These are phyloP conservation scores for Telmatochromis bifrenatus DNA, from an alignment of 2,113 vertebrate genomes.

Conservation along the genomic window DNA sequence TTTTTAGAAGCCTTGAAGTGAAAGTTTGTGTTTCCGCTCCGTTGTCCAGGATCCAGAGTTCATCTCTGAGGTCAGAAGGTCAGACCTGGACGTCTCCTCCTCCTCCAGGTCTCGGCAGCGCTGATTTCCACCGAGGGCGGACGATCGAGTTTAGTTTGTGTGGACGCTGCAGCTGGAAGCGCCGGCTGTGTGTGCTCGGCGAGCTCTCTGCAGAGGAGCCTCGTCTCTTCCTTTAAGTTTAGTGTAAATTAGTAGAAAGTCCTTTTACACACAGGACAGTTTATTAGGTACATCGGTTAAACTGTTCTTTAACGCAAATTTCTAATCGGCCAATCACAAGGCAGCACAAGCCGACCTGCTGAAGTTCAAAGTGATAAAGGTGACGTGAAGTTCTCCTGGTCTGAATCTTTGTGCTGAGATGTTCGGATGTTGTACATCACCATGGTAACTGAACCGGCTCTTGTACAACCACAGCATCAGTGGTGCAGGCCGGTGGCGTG, in stretches of 20 bases:
- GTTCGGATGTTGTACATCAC: not conserved
- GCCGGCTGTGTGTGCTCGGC: not conserved
- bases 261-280: not conserved
- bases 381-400: fast-evolving
- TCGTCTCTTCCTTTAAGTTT: too few species aligned
- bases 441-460: not conserved
- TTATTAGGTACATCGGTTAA: not conserved
- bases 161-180: not conserved
- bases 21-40: not conserved
- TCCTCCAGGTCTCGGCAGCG: not conserved
- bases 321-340: not conserved
- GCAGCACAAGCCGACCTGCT: not conserved
- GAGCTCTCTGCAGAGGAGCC: not conserved
- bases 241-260: not conserved
- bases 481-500: not conserved
- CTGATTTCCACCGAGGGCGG: not conserved
- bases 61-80: not conserved
- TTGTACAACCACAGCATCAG: not conserved
- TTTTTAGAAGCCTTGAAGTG: not conserved
- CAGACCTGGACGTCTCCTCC: not conserved
- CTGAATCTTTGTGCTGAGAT: not conserved
- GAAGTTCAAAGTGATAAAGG: not conserved
- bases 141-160: not conserved
- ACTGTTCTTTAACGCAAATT: not conserved
- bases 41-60: not conserved